Evolutionary conservation across 2,888 invertebrate genomes (phyloP).

Genomic region (Eupithecia centaureata): DNA sequence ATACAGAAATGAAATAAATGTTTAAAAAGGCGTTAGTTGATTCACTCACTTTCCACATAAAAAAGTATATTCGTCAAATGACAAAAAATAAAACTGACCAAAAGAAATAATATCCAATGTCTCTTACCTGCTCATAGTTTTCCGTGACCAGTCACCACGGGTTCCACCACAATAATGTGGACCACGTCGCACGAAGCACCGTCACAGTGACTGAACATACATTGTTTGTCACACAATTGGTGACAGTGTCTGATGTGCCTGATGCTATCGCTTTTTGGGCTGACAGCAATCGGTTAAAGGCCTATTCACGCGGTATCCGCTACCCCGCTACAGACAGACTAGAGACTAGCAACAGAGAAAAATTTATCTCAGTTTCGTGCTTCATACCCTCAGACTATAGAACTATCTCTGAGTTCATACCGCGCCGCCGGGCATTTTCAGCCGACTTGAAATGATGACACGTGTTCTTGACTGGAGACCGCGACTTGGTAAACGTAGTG

Average conservation of each 20-base stretch:
- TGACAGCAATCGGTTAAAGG: not conserved
- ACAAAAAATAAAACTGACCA: too few species aligned
- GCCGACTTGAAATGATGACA: too few species aligned
- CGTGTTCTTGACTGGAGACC: too few species aligned
- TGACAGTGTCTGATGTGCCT: constrained; percentile 57
- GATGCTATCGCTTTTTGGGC: constrained; percentile 43
- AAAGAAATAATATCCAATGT: too few species aligned
- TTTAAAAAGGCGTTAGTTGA: too few species aligned
- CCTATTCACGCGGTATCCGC: not conserved
- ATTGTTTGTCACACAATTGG: constrained; percentile 59
- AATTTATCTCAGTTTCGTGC: not conserved
- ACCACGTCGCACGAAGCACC: constrained; percentile 41
- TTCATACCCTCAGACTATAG: too few species aligned
- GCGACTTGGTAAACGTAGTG: too few species aligned
- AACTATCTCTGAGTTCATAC: too few species aligned
- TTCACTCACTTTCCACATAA: not conserved
- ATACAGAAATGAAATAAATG: too few species aligned
- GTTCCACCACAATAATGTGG: constrained; percentile 45
- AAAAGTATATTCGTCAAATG: too few species aligned
- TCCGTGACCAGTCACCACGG: constrained; percentile 22
- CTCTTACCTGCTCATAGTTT: constrained; percentile 53
- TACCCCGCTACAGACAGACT: too few species aligned
- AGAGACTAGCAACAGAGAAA: too few species aligned
- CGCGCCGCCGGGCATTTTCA: not conserved
- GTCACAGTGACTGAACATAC: constrained; percentile 60